phyloP scores from a whole-genome alignment of 2,113 vertebrate genomes.

The Grammomys dolichurus region DNA sequence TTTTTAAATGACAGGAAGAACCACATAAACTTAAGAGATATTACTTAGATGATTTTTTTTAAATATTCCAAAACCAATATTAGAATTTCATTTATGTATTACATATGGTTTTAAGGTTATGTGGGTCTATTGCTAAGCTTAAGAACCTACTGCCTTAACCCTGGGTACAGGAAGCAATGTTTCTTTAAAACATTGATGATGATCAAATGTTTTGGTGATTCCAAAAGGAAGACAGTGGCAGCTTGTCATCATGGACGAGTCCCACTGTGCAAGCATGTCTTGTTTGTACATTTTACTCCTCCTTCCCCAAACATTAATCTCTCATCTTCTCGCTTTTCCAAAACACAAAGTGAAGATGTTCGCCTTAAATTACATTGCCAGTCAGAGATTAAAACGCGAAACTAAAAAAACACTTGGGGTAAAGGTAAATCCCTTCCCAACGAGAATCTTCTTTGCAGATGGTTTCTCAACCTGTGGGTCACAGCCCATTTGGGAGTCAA shows the following conservation, averaged over 20 bases:
- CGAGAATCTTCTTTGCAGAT: not conserved
- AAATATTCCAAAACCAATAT: slow-evolving; percentile 8
- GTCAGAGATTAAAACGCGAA: not conserved
- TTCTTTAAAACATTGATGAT: slow-evolving; percentile 23
- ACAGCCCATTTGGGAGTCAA: not conserved
- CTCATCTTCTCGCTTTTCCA: slow-evolving; percentile 13
- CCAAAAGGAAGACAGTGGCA: not conserved
- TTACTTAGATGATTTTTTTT: slow-evolving; percentile 50
- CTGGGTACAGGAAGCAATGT: slow-evolving; percentile 29
- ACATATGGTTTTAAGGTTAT: not conserved
- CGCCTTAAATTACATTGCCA: not conserved
- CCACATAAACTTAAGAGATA: not conserved
- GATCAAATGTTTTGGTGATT: not conserved
- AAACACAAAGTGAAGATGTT: slow-evolving; percentile 13
- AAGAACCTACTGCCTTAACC: not conserved
- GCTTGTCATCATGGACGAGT: not conserved
- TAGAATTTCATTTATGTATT: not conserved
- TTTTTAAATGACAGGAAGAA: not conserved
- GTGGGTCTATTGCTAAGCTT: not conserved
- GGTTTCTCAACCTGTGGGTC: not conserved
- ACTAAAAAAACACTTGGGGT: not conserved
- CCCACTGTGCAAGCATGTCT: not conserved
- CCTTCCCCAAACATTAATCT: not conserved
- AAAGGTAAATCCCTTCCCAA: not conserved
- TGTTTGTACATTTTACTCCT: not conserved